These are phyloP conservation scores for Todus mexicanus DNA, from an alignment of 2,797 vertebrate genomes.

Conservation along the genomic window DNA sequence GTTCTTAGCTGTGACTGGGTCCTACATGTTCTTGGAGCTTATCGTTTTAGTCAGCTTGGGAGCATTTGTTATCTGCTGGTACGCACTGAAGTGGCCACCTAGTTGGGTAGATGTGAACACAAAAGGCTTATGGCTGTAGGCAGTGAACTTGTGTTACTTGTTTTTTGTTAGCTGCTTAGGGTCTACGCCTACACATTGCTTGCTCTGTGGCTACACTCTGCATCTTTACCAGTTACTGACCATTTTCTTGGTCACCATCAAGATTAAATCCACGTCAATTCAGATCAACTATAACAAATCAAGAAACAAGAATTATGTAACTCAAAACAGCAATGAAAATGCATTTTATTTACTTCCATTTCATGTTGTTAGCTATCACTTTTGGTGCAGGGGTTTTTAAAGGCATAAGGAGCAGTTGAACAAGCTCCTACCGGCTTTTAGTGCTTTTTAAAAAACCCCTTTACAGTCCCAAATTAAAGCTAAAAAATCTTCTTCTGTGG, in stretches of 20 bases:
- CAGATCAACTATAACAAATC: conserved; percentile 36
- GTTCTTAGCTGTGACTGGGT: neutral
- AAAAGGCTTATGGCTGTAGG: neutral
- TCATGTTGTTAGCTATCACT: conserved; percentile 38
- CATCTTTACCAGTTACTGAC: neutral
- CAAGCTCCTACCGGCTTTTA: conserved; percentile 22
- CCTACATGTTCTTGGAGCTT: neutral
- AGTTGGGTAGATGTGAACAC: neutral
- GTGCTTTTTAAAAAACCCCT: conserved; percentile 54
- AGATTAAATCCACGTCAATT: conserved; percentile 25
- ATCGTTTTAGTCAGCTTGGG: neutral
- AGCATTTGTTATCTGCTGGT: neutral
- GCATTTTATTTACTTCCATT: conserved; percentile 63
- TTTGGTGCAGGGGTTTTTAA: conserved; percentile 49
- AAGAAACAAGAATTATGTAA: conserved; percentile 62
- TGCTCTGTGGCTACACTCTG: neutral
- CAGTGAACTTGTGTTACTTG: neutral
- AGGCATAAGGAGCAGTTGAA: conserved; percentile 29
- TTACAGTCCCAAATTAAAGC: conserved; percentile 54
- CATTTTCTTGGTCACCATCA: neutral
- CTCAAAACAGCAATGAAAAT: conserved; percentile 66
- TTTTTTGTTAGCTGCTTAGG: neutral
- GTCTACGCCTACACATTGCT: neutral
- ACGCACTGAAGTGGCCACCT: neutral
- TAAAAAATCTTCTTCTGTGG: conserved; percentile 35